Percentiles rank a stretch among this genome's conserved stretches.
These are phyloP conservation scores for Acridotheres tristis DNA, from an alignment of 2,797 vertebrate species.

Conservation along the genomic window DNA sequence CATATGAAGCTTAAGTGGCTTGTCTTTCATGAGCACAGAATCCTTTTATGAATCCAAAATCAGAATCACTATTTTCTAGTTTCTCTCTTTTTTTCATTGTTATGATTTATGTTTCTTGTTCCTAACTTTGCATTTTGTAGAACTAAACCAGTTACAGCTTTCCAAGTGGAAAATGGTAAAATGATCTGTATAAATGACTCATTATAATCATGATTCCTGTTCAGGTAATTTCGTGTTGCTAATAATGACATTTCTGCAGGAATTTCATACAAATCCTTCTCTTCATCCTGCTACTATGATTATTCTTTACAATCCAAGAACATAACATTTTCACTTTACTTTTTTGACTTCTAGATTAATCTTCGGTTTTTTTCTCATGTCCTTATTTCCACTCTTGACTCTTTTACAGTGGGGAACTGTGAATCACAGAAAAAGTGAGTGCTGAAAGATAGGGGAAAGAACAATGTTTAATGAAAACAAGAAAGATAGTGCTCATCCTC, in stretches of 20 bases:
- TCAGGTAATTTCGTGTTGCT: background rate
- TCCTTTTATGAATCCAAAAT: background rate
- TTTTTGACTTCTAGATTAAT: background rate
- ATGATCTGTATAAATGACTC: background rate
- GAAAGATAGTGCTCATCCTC: background rate
- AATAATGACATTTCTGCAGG: background rate
- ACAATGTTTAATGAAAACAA: background rate
- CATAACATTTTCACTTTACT: background rate
- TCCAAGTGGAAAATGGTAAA: background rate
- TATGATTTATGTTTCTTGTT: background rate
- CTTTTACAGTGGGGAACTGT: background rate
- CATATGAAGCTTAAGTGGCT: background rate
- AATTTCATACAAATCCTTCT: background rate
- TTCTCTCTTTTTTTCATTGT: background rate
- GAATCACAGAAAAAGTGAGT: background rate
- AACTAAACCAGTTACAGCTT: background rate
- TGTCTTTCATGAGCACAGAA: background rate
- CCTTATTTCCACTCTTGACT: background rate
- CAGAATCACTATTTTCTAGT: background rate
- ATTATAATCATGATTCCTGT: background rate
- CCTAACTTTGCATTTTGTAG: background rate
- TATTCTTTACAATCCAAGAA: background rate
- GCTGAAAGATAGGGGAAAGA: background rate
- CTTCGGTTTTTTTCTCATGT: background rate
- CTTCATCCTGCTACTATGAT: background rate